These are phyloP conservation scores for Macrosteles quadrilineatus DNA, from an alignment of 1,140 invertebrate species.

Conservation along the genomic window DNA sequence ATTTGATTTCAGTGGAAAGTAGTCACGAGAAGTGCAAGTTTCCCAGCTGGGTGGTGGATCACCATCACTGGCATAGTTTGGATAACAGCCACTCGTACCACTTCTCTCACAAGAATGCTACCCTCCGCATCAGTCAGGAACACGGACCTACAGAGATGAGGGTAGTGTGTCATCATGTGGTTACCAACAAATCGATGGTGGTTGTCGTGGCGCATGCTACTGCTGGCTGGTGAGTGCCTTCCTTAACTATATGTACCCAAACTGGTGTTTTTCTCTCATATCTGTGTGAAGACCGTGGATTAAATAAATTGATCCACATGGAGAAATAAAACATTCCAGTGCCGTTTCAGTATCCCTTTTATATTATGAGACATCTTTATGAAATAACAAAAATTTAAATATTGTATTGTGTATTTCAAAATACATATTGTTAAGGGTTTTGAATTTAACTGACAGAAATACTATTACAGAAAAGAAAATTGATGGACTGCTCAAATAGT, in stretches of 20 bases:
- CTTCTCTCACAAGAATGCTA: slow-evolving; percentile 72
- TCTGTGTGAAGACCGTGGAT: too few relatives aligned
- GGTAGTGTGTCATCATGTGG: slow-evolving; percentile 53
- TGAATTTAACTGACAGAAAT: too few relatives aligned
- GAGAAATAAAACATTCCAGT: too few relatives aligned
- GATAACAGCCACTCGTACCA: slow-evolving; percentile 72
- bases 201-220: slow-evolving; percentile 46
- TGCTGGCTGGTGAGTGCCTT: slow-evolving; percentile 39
- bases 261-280: neutral
- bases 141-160: slow-evolving; percentile 49
- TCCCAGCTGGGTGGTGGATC: slow-evolving; percentile 71
- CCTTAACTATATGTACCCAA: neutral
- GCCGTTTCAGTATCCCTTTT: too few relatives aligned
- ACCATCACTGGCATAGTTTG: slow-evolving; percentile 77
- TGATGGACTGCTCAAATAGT: too few relatives aligned
- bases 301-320: too few relatives aligned
- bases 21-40: slow-evolving; percentile 64
- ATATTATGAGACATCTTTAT: too few relatives aligned
- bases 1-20: slow-evolving; percentile 51
- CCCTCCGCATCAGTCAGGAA: slow-evolving; percentile 54
- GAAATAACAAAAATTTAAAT: too few relatives aligned
- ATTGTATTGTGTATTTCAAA: too few relatives aligned
- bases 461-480: too few relatives aligned
- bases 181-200: slow-evolving; percentile 44
- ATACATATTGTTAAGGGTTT: too few relatives aligned